Percentiles rank a stretch among this genome's conserved stretches.
Evolutionary conservation across 1,140 invertebrate genomes (phyloP).

Genomic region (Eulimnadia texana): DNA sequence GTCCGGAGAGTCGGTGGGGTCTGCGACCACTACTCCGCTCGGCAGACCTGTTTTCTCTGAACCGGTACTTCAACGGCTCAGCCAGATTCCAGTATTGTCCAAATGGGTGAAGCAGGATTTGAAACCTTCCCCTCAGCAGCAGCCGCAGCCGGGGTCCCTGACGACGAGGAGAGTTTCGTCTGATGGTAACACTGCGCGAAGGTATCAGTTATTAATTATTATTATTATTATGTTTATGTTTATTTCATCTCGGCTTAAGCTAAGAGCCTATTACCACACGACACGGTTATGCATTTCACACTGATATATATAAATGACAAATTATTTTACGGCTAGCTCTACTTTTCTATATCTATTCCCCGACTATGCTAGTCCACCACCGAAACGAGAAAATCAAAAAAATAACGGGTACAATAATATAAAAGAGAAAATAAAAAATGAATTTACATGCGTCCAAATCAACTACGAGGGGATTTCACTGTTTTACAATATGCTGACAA

Average conservation of each 20-base stretch:
- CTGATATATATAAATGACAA: too few relatives aligned
- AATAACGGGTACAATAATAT: too few relatives aligned
- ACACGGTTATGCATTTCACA: background rate
- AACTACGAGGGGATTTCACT: too few relatives aligned
- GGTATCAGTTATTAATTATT: background rate
- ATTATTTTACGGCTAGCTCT: too few relatives aligned
- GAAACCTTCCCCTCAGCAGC: background rate
- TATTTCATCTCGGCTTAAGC: background rate
- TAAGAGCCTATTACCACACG: background rate
- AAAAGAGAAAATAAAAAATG: too few relatives aligned
- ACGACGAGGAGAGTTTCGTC: background rate
- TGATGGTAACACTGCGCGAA: background rate
- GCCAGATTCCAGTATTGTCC: slow-evolving; percentile 4
- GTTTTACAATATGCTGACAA: too few relatives aligned
- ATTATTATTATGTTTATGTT: background rate
- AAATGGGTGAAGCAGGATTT: background rate
- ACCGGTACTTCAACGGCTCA: background rate
- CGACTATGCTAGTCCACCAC: too few relatives aligned
- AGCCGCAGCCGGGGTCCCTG: background rate
- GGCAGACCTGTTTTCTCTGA: background rate
- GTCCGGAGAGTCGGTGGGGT: background rate
- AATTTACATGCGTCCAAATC: too few relatives aligned
- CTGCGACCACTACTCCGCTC: slow-evolving; percentile 5
- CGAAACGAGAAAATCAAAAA: too few relatives aligned
- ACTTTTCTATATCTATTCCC: too few relatives aligned